phyloP scores from a whole-genome alignment of 2,888 invertebrate genomes.

The Chalcosyrphus nemorum region DNA sequence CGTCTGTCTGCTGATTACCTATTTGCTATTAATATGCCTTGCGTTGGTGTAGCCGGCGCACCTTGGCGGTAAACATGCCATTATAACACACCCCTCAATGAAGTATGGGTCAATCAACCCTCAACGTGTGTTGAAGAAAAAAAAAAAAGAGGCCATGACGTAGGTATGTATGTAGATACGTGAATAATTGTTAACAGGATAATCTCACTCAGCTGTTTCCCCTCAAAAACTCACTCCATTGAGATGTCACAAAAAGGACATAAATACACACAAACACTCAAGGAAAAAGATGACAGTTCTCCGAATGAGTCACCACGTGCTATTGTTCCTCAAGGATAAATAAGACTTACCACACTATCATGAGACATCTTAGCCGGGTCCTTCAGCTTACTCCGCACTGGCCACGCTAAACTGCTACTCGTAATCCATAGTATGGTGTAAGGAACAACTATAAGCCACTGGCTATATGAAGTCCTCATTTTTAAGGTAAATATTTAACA shows the following conservation, averaged over 20 bases:
- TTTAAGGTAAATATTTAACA: neutral
- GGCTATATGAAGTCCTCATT: slow-evolving; percentile 54
- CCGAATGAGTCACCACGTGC: slow-evolving; percentile 70
- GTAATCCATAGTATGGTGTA: slow-evolving; percentile 64
- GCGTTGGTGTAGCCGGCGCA: slow-evolving; percentile 23
- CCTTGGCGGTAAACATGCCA: slow-evolving; percentile 17
- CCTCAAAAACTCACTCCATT: slow-evolving; percentile 36
- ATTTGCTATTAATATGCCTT: slow-evolving; percentile 26
- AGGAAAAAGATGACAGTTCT: slow-evolving; percentile 6
- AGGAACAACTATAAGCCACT: slow-evolving; percentile 40
- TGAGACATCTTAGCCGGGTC: slow-evolving; percentile 58
- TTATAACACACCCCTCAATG: slow-evolving; percentile 32
- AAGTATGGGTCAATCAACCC: slow-evolving; percentile 54
- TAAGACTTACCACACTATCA: slow-evolving; percentile 61
- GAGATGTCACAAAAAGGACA: slow-evolving; percentile 27
- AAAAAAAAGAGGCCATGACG: neutral
- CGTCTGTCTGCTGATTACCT: neutral
- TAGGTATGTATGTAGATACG: neutral
- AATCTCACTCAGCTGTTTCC: slow-evolving; percentile 45
- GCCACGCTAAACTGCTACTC: slow-evolving; percentile 40
- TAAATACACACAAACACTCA: neutral
- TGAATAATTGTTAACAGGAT: neutral
- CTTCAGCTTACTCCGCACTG: slow-evolving; percentile 47
- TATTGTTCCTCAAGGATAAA: neutral
- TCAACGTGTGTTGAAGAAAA: slow-evolving; percentile 6